These are phyloP conservation scores for Halictus rubicundus DNA, from an alignment of 1,140 invertebrate species.

Conservation along the genomic window DNA sequence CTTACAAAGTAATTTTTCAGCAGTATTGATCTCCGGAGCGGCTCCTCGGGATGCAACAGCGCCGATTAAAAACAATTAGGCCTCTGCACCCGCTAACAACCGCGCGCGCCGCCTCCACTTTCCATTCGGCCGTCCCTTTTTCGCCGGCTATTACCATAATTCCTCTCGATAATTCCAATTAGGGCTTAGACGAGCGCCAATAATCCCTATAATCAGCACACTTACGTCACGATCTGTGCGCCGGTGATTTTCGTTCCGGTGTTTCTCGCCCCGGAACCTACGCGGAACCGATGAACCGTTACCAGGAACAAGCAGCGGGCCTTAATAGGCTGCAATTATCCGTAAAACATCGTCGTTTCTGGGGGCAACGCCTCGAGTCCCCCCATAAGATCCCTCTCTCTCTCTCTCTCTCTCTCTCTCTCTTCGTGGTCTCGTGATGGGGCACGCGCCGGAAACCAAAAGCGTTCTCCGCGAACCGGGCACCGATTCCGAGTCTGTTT, in stretches of 20 bases:
- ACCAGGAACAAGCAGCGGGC: constrained; percentile 12
- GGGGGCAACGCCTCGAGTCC: constrained; percentile 19
- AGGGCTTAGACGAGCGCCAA: not conserved
- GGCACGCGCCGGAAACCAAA: constrained; percentile 45
- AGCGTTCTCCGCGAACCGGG: not conserved
- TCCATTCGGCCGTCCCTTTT: not conserved
- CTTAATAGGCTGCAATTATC: constrained; percentile 37
- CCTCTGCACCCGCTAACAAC: not conserved
- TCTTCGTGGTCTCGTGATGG: constrained; percentile 26
- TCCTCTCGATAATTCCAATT: constrained; percentile 16
- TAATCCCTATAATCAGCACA: constrained; percentile 20
- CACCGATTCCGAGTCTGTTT: not conserved
- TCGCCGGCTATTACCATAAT: constrained; percentile 3
- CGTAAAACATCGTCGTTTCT: constrained; percentile 22
- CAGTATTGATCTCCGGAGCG: not conserved
- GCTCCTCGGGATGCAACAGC: not conserved
- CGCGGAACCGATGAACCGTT: constrained; percentile 28
- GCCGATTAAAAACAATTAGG: not conserved
- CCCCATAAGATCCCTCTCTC: not conserved
- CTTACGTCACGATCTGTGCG: not conserved
- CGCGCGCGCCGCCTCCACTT: not conserved
- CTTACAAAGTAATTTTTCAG: not conserved
- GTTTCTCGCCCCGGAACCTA: not conserved
- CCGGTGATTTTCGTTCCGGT: constrained; percentile 17
- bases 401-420: too few species aligned